Evolutionary conservation across 1,140 invertebrate species (phyloP), one percentile per base, ranked within the genome.

Genomic region (Polypedilum vanderplanki): DNA sequence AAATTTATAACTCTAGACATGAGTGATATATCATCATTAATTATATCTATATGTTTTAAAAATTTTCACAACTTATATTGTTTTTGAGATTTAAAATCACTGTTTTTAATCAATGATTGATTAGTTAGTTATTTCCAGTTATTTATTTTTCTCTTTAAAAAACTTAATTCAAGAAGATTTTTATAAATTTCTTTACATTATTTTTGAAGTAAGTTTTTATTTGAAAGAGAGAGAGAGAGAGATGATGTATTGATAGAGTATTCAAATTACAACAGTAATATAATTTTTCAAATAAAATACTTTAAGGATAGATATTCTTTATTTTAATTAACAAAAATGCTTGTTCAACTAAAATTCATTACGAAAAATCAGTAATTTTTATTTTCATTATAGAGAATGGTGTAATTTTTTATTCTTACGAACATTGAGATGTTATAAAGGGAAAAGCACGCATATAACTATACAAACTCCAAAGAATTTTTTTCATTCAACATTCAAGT

Each of bases 401-500:
- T 57, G 46, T 12, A 57, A 57, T 12, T 57, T 12, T 57, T 57
- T n/a, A 57, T 15, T 57, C 10, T 57, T 33, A 5, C n/a, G 46
- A 12, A 57, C 46, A 57, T 57, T 57, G 12, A 57, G 46, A 57
- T 12, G 4, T 57, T 57, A n/a, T 57, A 12, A 46, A 3, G 41
- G 12, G 46, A 57, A n/a, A 57, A 57, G 46, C 46, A 57, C 46
- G 46, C 46, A 57, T 57, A 57, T n/a, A 57, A n/a, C n/a, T 57
- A 57, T 57, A 57, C 46, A 12, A 15, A 57, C 9, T 57, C 4
- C 46, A 15, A 15, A 12, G 15, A 12, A n/a, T 57, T 57, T 57
- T 12, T 57, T 57, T 57, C n/a, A n/a, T 57, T 12, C n/a, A 12
- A 57, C 46, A 57, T n/a, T 57, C 46, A 57, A 57, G 46, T 57